Conservation (phyloP, 37 sponge, comb jelly and placozoan species). For the Ianthella basta region DNA sequence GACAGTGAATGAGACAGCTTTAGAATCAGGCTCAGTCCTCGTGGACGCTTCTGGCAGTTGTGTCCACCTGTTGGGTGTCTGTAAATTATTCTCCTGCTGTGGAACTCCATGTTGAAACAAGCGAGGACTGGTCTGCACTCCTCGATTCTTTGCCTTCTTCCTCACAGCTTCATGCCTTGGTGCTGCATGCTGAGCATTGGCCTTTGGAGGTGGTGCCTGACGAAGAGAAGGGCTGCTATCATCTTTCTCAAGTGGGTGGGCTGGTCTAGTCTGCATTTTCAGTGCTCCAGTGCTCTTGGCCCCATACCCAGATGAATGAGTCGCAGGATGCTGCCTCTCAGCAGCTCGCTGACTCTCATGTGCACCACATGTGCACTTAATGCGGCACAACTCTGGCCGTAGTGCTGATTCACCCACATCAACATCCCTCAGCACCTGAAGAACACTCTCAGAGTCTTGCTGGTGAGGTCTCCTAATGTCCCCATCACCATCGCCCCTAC, state of each 20-base stretch:
- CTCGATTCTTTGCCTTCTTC: neutral
- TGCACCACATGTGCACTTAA: constrained; percentile 12
- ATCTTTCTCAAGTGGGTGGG: no score
- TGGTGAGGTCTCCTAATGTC: neutral
- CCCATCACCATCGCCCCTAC: neutral
- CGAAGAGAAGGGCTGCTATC: neutral
- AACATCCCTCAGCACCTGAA: neutral
- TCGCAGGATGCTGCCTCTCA: neutral
- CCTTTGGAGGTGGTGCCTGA: neutral
- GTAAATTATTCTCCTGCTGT: neutral
- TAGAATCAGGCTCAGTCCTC: neutral
- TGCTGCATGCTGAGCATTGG: neutral
- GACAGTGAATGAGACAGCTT: neutral
- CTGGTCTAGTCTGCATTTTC: neutral
- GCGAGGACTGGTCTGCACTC: constrained; percentile 18
- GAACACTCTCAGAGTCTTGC: neutral
- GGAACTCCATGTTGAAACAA: neutral
- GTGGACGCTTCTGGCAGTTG: neutral
- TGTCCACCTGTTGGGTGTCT: neutral
- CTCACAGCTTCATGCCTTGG: neutral
- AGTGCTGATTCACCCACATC: neutral
- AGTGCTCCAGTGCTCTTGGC: neutral
- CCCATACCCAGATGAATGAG: neutral
- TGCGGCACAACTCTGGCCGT: neutral
- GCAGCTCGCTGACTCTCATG: neutral